Evolutionary conservation across 1,140 invertebrate genomes (phyloP).

Genomic region (Nomia melanderi): DNA sequence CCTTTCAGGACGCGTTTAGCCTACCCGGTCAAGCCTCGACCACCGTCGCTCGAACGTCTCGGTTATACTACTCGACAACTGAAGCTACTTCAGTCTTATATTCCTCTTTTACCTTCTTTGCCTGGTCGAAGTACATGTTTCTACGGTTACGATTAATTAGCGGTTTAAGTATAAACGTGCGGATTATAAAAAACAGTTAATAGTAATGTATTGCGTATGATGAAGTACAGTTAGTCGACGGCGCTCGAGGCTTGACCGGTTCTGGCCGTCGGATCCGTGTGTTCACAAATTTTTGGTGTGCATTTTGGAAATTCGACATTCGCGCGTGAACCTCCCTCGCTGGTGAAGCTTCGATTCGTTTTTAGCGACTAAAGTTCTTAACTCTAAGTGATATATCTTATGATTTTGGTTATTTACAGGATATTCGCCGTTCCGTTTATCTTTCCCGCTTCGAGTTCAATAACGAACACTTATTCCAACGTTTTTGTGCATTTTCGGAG

Average conservation of each 20-base stretch:
- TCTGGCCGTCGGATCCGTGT: neutral
- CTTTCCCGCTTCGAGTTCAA: too few species aligned
- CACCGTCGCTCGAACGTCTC: neutral
- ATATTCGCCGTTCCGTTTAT: too few species aligned
- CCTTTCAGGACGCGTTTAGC: neutral
- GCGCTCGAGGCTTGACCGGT: neutral
- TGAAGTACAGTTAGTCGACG: neutral
- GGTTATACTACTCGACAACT: neutral
- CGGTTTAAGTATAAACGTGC: neutral
- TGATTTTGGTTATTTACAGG: too few species aligned
- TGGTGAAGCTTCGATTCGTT: too few species aligned
- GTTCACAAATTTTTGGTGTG: too few species aligned
- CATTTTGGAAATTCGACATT: neutral
- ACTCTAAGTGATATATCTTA: too few species aligned
- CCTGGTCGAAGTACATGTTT: too few species aligned
- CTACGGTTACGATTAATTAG: neutral
- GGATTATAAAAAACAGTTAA: neutral
- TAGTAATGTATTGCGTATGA: neutral
- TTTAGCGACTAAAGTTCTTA: too few species aligned
- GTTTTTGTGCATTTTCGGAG: too few species aligned
- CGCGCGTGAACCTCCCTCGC: neutral
- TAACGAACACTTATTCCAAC: too few species aligned
- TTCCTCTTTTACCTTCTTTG: too few species aligned
- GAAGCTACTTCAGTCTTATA: too few species aligned
- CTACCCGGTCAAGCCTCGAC: constrained; percentile 7